Evolutionary conservation across 2,888 invertebrate genomes (phyloP), one percentile per base, ranked within the genome.

Genomic region (Nomada hirtipes): DNA sequence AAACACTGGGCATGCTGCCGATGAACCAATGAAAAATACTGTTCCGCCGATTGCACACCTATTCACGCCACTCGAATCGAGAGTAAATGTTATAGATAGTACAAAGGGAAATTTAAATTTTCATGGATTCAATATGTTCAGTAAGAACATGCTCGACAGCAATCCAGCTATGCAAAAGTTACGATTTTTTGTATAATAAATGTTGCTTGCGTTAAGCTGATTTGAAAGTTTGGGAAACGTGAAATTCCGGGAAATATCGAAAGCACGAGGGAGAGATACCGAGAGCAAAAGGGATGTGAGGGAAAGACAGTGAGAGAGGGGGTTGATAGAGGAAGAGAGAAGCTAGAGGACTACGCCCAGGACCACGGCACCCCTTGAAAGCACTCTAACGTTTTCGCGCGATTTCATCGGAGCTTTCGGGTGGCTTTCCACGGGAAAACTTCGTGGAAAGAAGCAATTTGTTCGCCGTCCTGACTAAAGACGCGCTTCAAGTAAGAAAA

Each of bases 381-480:
- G 88, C 85, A 84, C 88, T 88, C 84, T 79, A 77, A 64, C 87
- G 84, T 85, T 84, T 88, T 88, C 88, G 85, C 85, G 77, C 83
- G 87, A 84, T 84, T 84, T 84, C 74, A 71, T 73, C 74, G 84
- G 76, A 85, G 79, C 87, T 88, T 90, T 87, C 83, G 87, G 86
- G 59, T 86, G 86, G 87, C 84, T 88, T 90, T 89, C 86, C 83
- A 67, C 80, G 77, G 76, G 76, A 83, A 84, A 86, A 87, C 82
- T 89, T 86, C 74, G 68, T 59, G 82, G 75, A 82, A 81, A 82
- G 86, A 87, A 86, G 86, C 86, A 89, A 90, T 90, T 90, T 88
- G 88, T 90, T 82, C 87, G 86, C 71, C 84, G 78, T 57, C 63
- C 52, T 26, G 73, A 70, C 67, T 64, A 77, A 81, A 78, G 72